Evolutionary conservation across 2,113 vertebrate species (phyloP).

Genomic region (Theropithecus gelada): DNA sequence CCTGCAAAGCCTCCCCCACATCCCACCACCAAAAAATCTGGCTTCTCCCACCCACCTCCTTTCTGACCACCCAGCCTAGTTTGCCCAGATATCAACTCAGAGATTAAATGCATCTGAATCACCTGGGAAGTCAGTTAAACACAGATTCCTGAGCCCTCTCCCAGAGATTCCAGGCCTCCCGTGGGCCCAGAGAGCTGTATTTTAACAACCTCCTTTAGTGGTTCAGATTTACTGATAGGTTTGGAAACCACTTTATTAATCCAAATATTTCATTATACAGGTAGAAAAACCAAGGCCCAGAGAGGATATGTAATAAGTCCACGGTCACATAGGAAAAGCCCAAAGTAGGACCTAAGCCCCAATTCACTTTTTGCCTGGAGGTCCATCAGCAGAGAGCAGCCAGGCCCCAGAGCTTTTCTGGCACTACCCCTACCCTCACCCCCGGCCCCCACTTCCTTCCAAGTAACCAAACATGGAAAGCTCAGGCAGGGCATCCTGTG

Average conservation of each 20-base stretch:
- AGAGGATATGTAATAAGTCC: not conserved
- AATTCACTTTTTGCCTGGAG: not conserved
- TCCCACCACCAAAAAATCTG: not conserved
- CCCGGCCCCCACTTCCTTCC: not conserved
- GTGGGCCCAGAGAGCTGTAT: too few species aligned
- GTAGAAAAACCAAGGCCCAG: not conserved
- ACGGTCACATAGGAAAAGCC: not conserved
- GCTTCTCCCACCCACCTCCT: not conserved
- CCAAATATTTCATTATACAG: not conserved
- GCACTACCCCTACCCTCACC: not conserved
- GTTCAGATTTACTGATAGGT: not conserved
- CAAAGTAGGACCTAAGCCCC: not conserved
- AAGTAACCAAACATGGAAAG: not conserved
- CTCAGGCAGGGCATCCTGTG: accelerated
- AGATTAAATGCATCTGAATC: not conserved
- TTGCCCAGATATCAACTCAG: not conserved
- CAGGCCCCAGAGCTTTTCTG: not conserved
- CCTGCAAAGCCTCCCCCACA: accelerated
- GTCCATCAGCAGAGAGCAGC: not conserved
- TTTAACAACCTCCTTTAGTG: not conserved
- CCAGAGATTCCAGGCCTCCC: not conserved
- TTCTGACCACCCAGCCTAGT: not conserved
- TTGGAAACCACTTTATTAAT: not conserved
- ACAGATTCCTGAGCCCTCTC: not conserved
- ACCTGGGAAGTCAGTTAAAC: not conserved